Conservation (phyloP, 1,140 invertebrate species). For the Eubasilissa regina region DNA sequence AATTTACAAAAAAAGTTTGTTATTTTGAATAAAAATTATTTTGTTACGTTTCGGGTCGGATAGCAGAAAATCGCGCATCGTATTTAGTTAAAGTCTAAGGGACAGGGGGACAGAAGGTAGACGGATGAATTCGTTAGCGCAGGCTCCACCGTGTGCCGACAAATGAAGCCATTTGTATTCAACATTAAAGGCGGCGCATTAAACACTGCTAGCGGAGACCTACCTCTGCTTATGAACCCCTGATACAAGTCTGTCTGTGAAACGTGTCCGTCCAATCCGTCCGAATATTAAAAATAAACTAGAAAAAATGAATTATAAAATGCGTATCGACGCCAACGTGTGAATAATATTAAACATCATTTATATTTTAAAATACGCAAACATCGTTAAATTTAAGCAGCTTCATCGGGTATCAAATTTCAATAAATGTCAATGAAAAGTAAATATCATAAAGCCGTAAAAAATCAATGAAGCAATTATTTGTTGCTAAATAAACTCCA, state of each 20-base stretch:
- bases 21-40: too few relatives aligned
- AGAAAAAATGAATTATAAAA: not conserved
- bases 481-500: too few relatives aligned
- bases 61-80: not conserved
- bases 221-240: conserved; percentile 25
- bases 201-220: conserved; percentile 47
- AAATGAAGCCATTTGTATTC: conserved; percentile 61
- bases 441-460: not conserved
- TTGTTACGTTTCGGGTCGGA: too few relatives aligned
- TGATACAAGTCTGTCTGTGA: not conserved
- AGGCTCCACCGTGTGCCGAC: conserved; percentile 33
- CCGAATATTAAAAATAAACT: not conserved
- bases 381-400: conserved; percentile 20
- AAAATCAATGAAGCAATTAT: too few relatives aligned
- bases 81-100: conserved; percentile 19
- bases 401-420: conserved; percentile 14
- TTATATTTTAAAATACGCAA: conserved; percentile 14
- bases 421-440: conserved; percentile 6
- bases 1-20: too few relatives aligned
- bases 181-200: conserved; percentile 57
- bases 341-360: conserved; percentile 14
- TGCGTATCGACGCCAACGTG: not conserved
- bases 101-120: conserved; percentile 9
- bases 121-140: conserved; percentile 53
- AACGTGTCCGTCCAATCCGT: not conserved